Evolutionary conservation across 2,113 vertebrate species (phyloP).

Genomic region (Notiomystis cincta): DNA sequence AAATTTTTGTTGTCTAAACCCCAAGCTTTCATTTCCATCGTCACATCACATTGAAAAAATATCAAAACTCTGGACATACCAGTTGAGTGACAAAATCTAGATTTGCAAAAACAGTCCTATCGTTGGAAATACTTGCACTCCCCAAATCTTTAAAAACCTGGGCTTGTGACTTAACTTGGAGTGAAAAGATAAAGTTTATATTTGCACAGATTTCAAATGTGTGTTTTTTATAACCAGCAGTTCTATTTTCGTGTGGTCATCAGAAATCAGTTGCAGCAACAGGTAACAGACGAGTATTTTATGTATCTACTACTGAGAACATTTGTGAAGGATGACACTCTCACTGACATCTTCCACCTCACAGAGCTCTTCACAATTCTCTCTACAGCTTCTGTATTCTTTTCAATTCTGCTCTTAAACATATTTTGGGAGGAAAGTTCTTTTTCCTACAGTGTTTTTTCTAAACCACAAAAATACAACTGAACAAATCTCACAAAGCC

Average conservation of each 20-base stretch:
- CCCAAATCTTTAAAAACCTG: neutral
- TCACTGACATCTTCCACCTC: neutral
- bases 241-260: neutral
- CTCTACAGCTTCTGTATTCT: neutral
- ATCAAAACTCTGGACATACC: neutral
- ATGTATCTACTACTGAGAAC: neutral
- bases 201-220: neutral
- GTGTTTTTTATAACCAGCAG: neutral
- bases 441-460: neutral
- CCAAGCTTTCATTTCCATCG: neutral
- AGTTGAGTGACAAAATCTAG: neutral
- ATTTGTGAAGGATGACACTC: neutral
- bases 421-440: neutral
- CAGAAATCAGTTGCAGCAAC: neutral
- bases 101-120: neutral
- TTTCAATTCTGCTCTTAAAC: neutral
- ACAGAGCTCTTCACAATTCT: neutral
- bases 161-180: neutral
- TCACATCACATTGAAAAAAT: fast-evolving
- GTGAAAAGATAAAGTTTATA: neutral
- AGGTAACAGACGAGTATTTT: neutral
- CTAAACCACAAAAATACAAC: neutral
- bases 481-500: neutral
- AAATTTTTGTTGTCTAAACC: neutral
- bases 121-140: neutral